Conservation (phyloP, 2,888 invertebrate genomes). For the Phlogophora meticulosa region DNA sequence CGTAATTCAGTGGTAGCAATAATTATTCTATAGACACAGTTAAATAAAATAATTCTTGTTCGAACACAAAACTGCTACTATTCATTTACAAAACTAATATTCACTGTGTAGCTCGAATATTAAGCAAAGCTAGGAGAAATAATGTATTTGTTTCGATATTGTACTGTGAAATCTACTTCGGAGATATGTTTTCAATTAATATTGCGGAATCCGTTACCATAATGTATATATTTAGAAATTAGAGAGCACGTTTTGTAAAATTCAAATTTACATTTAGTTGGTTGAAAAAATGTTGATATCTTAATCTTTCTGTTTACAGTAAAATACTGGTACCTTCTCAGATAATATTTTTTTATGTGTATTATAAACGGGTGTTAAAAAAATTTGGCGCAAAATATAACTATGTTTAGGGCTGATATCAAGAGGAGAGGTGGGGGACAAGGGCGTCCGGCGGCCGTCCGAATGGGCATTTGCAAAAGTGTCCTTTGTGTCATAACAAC, state of each 20-base stretch:
- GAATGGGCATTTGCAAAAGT: no score
- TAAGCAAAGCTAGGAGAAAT: constrained; percentile 69
- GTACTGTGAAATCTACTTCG: constrained; percentile 34
- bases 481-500: no score
- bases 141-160: constrained; percentile 55
- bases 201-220: constrained; percentile 7
- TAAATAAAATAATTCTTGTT: constrained; percentile 56
- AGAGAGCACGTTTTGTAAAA: neutral
- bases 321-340: neutral
- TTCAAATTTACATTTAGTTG: neutral
- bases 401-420: no score
- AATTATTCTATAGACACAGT: constrained; percentile 56
- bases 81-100: constrained; percentile 67
- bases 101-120: constrained; percentile 67
- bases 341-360: no score
- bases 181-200: constrained; percentile 32
- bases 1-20: constrained; percentile 42
- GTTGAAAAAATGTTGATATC: neutral
- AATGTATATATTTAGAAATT: neutral
- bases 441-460: no score
- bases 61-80: constrained; percentile 64
- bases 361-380: no score
- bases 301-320: neutral
- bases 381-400: no score
- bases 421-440: no score